Conservation (phyloP, 2,797 vertebrate genomes). For the Spea hammondii region DNA sequence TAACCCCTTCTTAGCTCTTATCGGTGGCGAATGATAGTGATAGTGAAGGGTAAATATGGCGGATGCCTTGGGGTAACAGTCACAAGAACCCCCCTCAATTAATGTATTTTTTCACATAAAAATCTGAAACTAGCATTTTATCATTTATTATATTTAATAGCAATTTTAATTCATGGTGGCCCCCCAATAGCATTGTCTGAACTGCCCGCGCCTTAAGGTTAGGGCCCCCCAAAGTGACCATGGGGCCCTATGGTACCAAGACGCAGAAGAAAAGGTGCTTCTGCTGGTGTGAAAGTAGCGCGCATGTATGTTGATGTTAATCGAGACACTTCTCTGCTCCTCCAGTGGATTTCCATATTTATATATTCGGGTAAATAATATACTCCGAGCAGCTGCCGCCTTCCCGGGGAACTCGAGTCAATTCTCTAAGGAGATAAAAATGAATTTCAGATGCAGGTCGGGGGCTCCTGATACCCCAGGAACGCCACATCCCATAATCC, state of each 20-base stretch:
- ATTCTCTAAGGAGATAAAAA: not conserved
- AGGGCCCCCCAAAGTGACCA: no score
- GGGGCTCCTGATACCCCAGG: not conserved
- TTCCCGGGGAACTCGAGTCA: not conserved
- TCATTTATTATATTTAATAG: no score
- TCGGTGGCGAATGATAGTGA: no score
- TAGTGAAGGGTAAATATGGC: no score
- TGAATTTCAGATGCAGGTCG: not conserved
- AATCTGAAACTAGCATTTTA: no score
- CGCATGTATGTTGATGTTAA: not conserved
- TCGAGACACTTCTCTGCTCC: not conserved
- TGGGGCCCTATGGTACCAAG: no score
- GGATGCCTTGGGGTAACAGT: no score
- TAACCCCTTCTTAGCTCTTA: not conserved
- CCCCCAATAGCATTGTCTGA: no score
- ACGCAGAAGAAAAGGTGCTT: not conserved
- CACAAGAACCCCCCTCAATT: no score
- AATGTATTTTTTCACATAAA: no score
- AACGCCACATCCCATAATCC: not conserved
- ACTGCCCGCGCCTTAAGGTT: no score
- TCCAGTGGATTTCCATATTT: not conserved
- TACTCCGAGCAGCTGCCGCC: not conserved
- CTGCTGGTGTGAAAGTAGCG: not conserved
- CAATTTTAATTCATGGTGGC: no score
- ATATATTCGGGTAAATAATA: not conserved